Evolutionary conservation across 2,797 vertebrate species (phyloP).

Genomic region (Percopsis omiscomaycus): DNA sequence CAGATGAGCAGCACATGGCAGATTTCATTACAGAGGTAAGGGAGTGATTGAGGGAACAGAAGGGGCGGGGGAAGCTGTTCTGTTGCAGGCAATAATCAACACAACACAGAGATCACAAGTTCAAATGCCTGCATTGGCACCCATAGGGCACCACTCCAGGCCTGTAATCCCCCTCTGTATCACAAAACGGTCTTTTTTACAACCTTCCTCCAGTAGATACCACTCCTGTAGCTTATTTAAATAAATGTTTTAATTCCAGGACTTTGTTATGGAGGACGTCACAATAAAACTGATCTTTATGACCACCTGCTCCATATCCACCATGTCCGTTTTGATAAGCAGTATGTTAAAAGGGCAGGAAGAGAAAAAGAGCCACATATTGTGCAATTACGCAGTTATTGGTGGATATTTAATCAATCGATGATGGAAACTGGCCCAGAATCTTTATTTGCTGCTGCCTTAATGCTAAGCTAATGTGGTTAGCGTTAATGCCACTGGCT

Average conservation of each 20-base stretch:
- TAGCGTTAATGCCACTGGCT: slow-evolving; percentile 61
- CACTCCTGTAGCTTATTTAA: slow-evolving; percentile 52
- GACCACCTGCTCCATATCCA: slow-evolving; percentile 44
- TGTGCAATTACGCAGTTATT: not conserved
- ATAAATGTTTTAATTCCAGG: slow-evolving; percentile 68
- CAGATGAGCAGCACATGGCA: slow-evolving; percentile 49
- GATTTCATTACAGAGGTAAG: slow-evolving; percentile 58
- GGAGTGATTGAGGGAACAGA: slow-evolving; percentile 37
- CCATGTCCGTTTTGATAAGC: slow-evolving; percentile 24
- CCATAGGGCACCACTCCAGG: slow-evolving; percentile 63
- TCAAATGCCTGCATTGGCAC: slow-evolving; percentile 71
- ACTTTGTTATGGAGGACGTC: slow-evolving; percentile 74
- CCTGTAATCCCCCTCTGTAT: slow-evolving; percentile 69
- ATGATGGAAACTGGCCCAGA: slow-evolving; percentile 32
- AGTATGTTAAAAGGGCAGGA: slow-evolving; percentile 14
- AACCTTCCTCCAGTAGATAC: slow-evolving; percentile 71
- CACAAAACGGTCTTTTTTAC: slow-evolving; percentile 69
- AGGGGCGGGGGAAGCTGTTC: slow-evolving; percentile 51
- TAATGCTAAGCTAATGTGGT: slow-evolving; percentile 66
- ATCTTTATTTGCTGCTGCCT: slow-evolving; percentile 34
- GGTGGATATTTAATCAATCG: slow-evolving; percentile 3
- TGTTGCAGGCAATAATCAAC: slow-evolving; percentile 77
- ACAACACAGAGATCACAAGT: slow-evolving; percentile 78
- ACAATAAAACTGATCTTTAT: slow-evolving; percentile 74
- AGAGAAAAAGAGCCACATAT: not conserved